These are phyloP conservation scores for Labrus mixtus DNA, from an alignment of 2,113 vertebrate species.

Conservation along the genomic window DNA sequence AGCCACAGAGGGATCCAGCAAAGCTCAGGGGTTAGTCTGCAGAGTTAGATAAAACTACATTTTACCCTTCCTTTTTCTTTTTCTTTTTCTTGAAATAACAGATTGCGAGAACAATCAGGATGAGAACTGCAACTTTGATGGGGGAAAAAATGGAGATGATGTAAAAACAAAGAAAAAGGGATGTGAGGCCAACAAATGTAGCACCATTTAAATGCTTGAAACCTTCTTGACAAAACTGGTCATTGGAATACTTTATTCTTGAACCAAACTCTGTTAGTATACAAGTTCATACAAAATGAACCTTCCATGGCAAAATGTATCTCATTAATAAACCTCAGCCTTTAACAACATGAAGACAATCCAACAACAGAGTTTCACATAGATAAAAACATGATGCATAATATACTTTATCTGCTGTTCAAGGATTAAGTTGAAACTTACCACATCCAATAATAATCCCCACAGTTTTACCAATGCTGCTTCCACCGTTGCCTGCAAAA, in stretches of 20 bases:
- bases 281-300: not conserved
- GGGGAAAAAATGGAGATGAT: not conserved
- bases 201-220: not conserved
- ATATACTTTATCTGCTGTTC: too few species aligned
- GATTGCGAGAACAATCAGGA: too few species aligned
- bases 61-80: conserved; percentile 62
- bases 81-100: not conserved
- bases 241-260: too few species aligned
- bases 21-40: conserved; percentile 16
- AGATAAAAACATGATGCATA: not conserved
- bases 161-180: not conserved
- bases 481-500: not conserved
- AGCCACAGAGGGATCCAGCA: not conserved
- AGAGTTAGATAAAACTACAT: not conserved
- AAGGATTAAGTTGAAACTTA: not conserved
- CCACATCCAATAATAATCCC: not conserved
- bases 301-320: too few species aligned
- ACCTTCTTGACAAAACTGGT: not conserved
- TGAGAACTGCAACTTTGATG: too few species aligned
- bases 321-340: too few species aligned
- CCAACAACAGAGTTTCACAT: not conserved
- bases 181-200: not conserved
- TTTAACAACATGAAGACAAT: too few species aligned
- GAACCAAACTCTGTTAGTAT: too few species aligned
- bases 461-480: not conserved